Evolutionary conservation across 2,888 invertebrate genomes (phyloP), one percentile per base, ranked within the genome.

Genomic region (Cremastinae sp.): DNA sequence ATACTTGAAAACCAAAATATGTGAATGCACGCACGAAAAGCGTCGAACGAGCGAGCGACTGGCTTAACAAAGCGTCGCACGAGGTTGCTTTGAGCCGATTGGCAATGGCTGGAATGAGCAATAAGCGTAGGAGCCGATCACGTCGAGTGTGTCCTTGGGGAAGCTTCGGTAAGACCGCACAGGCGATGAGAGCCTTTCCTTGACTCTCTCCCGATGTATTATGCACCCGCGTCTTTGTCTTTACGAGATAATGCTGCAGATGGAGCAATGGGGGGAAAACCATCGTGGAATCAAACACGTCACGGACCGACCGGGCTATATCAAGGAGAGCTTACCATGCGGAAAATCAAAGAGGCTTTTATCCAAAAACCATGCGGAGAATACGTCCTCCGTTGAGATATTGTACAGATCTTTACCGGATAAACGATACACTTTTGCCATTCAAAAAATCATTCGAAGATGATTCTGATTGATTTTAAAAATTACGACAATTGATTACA

Each of bases 281-380:
- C 49, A 54, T 38, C 49, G 78, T 58, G 51, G 14, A 64, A 64
- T 41, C 56, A 38, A 68, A 68, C 22, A 47, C 68, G 49, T 58
- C 38, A 16, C 22, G 53, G 28, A 22, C 41, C 22, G 10, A 49
- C 34, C 34, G 18, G 36, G 38, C 59, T 45, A 16, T 54, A 62
- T 53, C 41, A 56, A 61, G 45, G 56, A 28, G 41, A 49, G 70
- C 58, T 58, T 75, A 56, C 68, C 64, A 18, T 49, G 41, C 34
- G 73, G 72, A 74, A 79, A 80, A 81, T 80, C 78, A 83, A 79
- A 78, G 77, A 70, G 69, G 68, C 75, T 79, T 79, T 79, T 78
- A 59, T 74, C 20, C 54, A 14, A 61, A 41, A 14, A 73, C 38
- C 18, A 45, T 49, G 38, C 47, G 38, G 36, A 28, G 34, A 10